Evolutionary conservation across 1,140 invertebrate species (phyloP), one percentile per base, ranked within the genome.

Genomic region (Babylonia areolata): DNA sequence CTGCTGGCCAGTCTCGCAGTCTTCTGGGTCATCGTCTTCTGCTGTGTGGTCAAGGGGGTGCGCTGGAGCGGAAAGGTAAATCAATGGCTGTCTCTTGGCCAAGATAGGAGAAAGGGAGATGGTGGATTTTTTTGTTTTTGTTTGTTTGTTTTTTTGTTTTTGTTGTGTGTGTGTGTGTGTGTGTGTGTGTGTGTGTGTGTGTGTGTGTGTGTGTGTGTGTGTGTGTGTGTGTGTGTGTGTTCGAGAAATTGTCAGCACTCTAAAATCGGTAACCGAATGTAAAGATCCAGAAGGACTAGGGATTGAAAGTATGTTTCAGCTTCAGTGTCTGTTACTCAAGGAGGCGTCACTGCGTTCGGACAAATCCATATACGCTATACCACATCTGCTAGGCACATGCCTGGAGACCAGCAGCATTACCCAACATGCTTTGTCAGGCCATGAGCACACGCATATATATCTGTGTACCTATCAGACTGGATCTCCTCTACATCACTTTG

Each of bases 41-140:
- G 42, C 51, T 82, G 81, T 35, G 35, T 37, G 3, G 58, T 42
- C 9, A 82, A 64, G 51, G 81, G 81, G 20, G 58, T 82, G n/a
- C 42, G 51, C 46, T 82, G 81, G 81, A 82, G 46, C 17, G 46
- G 46, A 33, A 82, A 82, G 51, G 81, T 82, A 31, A 51, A 17
- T n/a, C n/a, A n/a, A n/a, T n/a, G n/a, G n/a, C n/a, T n/a, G n/a
- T n/a, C n/a, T n/a, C n/a, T n/a, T n/a, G n/a, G n/a, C n/a, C n/a
- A n/a, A n/a, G n/a, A n/a, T n/a, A n/a, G n/a, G n/a, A n/a, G n/a
- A n/a, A n/a, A n/a, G n/a, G n/a, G n/a, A n/a, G n/a, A n/a, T n/a
- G n/a, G n/a, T n/a, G n/a, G n/a, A n/a, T n/a, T 46, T 15, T 46
- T 15, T 46, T 78, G 40, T 39, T 5, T 39, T 9, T 78, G n/a